Evolutionary conservation across 2,113 vertebrate genomes (phyloP).

Genomic region (Mugil cephalus): DNA sequence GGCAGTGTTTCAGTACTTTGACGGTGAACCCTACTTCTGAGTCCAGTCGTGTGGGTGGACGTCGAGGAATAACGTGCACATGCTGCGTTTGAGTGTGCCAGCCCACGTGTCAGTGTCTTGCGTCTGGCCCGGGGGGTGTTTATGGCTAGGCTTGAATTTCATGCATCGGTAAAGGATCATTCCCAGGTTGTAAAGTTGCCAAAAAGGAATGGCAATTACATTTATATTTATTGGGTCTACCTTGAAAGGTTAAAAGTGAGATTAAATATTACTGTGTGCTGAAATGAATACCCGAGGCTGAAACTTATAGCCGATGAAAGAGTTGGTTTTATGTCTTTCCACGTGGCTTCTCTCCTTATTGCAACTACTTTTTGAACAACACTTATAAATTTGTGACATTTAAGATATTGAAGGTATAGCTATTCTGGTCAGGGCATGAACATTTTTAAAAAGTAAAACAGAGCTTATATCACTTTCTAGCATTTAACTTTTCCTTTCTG

Average conservation of each 20-base stretch:
- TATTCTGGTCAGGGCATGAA: not conserved
- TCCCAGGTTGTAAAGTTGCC: slow-evolving; percentile 41
- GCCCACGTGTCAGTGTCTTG: slow-evolving; percentile 19
- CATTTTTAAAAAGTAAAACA: slow-evolving; percentile 1
- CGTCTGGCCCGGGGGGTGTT: slow-evolving; percentile 21
- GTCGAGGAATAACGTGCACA: slow-evolving; percentile 5
- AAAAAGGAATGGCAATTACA: slow-evolving; percentile 11
- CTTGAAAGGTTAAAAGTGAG: slow-evolving; percentile 36
- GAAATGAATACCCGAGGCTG: not conserved
- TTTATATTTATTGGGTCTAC: slow-evolving; percentile 49
- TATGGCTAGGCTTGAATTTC: slow-evolving; percentile 61
- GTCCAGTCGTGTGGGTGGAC: not conserved
- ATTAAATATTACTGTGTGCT: slow-evolving; percentile 22
- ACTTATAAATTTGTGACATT: slow-evolving; percentile 4
- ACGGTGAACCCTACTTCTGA: not conserved
- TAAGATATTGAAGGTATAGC: not conserved
- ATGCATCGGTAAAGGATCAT: slow-evolving; percentile 24
- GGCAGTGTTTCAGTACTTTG: slow-evolving; percentile 70
- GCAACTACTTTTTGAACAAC: slow-evolving; percentile 7
- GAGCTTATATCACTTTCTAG: slow-evolving; percentile 1
- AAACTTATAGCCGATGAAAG: not conserved
- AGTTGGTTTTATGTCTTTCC: slow-evolving; percentile 12
- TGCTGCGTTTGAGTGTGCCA: not conserved
- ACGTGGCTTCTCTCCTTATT: not conserved
- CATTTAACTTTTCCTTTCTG: not conserved